phyloP scores from a whole-genome alignment of 2,797 vertebrate genomes.

The Monodelphis domestica region DNA sequence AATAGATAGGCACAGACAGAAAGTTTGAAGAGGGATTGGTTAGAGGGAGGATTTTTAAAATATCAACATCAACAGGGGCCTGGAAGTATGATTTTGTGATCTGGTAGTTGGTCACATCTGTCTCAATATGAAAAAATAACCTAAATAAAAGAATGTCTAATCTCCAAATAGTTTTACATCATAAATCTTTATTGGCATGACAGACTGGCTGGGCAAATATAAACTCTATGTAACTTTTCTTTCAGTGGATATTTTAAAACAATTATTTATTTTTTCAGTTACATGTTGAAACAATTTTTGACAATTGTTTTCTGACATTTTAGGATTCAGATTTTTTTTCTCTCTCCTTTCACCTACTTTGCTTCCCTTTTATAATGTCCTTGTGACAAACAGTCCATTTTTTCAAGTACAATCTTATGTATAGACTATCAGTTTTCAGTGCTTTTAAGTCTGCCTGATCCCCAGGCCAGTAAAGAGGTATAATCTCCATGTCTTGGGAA shows the following conservation, averaged over 20 bases:
- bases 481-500: not conserved
- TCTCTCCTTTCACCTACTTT: no score
- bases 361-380: not conserved
- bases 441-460: not conserved
- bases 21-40: constrained; percentile 5
- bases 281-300: no score
- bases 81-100: not conserved
- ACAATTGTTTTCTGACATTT: no score
- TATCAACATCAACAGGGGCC: not conserved
- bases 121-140: not conserved
- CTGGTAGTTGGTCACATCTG: not conserved
- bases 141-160: not conserved
- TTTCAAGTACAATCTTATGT: not conserved
- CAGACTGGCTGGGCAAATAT: not conserved
- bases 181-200: not conserved
- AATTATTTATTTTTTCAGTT: no score
- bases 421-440: not conserved
- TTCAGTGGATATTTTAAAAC: no score
- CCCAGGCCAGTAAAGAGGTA: not conserved
- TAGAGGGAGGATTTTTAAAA: not conserved
- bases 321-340: no score
- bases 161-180: not conserved
- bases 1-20: not conserved
- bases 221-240: no score
- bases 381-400: not conserved